These are phyloP conservation scores for Pleuronectes platessa DNA, from an alignment of 2,113 vertebrate species.

Conservation along the genomic window DNA sequence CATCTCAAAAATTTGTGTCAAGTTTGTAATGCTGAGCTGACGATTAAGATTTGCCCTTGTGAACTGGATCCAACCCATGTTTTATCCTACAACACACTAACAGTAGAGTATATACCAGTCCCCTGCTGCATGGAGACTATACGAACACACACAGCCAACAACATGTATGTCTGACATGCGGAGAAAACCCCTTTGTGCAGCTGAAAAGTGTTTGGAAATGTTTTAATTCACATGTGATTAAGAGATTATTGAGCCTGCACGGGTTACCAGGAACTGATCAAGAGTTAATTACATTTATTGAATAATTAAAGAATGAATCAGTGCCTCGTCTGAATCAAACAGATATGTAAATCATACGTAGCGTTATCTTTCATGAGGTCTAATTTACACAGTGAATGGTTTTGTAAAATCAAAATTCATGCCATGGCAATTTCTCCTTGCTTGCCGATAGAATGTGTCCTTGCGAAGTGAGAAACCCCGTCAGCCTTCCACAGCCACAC, in stretches of 20 bases:
- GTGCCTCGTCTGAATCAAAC: conserved; percentile 15
- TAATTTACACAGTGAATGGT: conserved; percentile 21
- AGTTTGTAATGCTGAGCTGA: conserved; percentile 21
- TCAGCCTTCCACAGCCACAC: conserved; percentile 74
- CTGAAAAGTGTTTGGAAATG: background rate
- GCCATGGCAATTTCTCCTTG: conserved; percentile 33
- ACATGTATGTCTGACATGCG: background rate
- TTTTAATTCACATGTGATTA: conserved; percentile 37
- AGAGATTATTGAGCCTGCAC: conserved; percentile 28
- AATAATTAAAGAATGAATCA: conserved; percentile 31
- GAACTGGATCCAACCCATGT: conserved; percentile 28
- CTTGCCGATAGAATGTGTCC: conserved; percentile 63
- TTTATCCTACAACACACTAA: conserved; percentile 10
- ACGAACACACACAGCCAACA: background rate
- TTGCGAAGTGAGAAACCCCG: conserved; percentile 79
- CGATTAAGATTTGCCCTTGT: conserved; percentile 35
- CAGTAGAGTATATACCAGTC: conserved; percentile 5
- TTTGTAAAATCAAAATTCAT: conserved; percentile 35
- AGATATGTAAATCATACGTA: background rate
- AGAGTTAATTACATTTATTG: conserved; percentile 46
- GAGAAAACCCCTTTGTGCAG: too few species aligned
- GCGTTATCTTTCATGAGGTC: conserved; percentile 3
- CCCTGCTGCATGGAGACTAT: background rate
- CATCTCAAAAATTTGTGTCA: conserved; percentile 37
- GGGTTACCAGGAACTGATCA: conserved; percentile 23